These are phyloP conservation scores for Heterodera schachtii DNA, from an alignment of 1,140 invertebrate species.

Conservation along the genomic window DNA sequence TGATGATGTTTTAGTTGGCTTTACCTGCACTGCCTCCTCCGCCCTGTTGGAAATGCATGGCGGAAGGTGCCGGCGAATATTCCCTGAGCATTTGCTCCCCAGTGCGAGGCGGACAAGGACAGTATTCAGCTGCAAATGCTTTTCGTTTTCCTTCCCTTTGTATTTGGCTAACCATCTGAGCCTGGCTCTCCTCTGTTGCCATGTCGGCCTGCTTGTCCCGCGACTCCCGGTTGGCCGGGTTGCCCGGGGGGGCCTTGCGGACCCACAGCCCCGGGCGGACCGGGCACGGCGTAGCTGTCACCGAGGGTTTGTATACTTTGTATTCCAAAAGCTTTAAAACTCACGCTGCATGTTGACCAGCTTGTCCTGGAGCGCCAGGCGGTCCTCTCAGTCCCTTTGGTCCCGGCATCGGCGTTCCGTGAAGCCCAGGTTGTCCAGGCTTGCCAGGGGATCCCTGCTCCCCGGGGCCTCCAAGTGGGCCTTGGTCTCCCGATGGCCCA, in stretches of 20 bases:
- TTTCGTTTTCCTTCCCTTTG: no score
- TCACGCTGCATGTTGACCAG: slow-evolving; percentile 31
- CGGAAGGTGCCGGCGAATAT: background rate
- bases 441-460: slow-evolving; percentile 25
- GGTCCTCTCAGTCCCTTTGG: slow-evolving; percentile 44
- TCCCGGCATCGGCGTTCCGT: slow-evolving; percentile 35
- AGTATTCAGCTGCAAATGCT: slow-evolving; percentile 32
- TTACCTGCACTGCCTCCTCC: background rate
- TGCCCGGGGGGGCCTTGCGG: slow-evolving; percentile 32
- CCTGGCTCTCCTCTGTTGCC: slow-evolving; percentile 35
- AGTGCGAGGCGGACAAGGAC: slow-evolving; percentile 45
- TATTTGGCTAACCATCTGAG: slow-evolving; percentile 17
- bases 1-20: background rate
- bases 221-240: slow-evolving; percentile 33
- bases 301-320: background rate
- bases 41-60: background rate
- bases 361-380: slow-evolving; percentile 24
- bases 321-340: background rate
- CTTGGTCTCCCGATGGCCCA: slow-evolving; percentile 29
- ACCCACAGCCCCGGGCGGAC: slow-evolving; percentile 29
- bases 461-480: slow-evolving; percentile 28
- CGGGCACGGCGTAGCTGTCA: slow-evolving; percentile 17
- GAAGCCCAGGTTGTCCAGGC: slow-evolving; percentile 35
- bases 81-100: slow-evolving; percentile 35
- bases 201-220: slow-evolving; percentile 40